A percentile compares a stretch with the other conserved stretches of the same genome.
These are phyloP conservation scores for Pandion haliaetus DNA, from an alignment of 2,113 vertebrate species.

Conservation along the genomic window DNA sequence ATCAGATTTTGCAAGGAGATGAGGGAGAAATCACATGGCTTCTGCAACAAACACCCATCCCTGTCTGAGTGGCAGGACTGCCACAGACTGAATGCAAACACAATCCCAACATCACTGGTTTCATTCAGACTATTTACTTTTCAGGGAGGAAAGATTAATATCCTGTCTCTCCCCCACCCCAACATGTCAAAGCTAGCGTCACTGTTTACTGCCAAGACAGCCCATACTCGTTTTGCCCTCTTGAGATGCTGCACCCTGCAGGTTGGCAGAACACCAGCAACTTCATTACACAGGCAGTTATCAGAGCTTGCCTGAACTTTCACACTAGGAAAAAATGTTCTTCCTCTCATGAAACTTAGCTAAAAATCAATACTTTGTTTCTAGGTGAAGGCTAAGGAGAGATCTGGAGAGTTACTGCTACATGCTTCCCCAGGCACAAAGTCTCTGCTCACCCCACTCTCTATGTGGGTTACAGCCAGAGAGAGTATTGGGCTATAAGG, in stretches of 20 bases:
- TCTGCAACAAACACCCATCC: rapidly evolving
- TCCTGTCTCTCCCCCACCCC: rapidly evolving
- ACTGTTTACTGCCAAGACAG: not conserved
- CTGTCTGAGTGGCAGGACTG: not conserved
- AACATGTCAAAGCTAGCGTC: not conserved
- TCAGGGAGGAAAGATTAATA: rapidly evolving
- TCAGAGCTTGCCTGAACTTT: not conserved
- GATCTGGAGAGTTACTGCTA: not conserved
- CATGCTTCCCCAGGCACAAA: not conserved
- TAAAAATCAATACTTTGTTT: not conserved
- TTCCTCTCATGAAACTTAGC: not conserved
- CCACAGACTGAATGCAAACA: not conserved
- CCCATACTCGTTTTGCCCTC: not conserved
- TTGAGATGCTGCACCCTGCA: not conserved
- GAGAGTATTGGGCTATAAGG: not conserved
- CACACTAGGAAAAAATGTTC: not conserved
- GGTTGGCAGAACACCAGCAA: not conserved
- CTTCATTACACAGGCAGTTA: not conserved
- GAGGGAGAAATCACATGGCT: not conserved
- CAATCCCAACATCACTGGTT: rapidly evolving
- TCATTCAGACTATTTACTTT: not conserved
- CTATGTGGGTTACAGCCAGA: not conserved
- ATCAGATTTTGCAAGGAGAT: not conserved
- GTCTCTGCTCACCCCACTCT: not conserved
- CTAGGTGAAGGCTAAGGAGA: not conserved